Evolutionary conservation across 2,113 vertebrate genomes (phyloP).

Genomic region (Dromas ardeola): DNA sequence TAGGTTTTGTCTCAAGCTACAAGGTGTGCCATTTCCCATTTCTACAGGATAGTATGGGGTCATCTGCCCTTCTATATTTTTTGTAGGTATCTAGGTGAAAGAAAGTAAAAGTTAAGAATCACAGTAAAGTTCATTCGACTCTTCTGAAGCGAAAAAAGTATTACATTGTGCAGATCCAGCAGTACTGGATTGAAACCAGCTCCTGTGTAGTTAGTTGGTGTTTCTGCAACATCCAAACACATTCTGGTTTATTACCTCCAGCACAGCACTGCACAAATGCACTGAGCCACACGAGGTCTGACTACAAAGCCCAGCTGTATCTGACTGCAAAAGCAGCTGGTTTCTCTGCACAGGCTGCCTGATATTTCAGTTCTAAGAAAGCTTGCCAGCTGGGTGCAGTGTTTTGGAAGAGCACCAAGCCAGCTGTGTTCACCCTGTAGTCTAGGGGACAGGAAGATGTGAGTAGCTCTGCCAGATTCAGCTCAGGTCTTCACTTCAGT

Average conservation of each 20-base stretch:
- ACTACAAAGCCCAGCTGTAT: background rate
- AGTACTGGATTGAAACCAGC: background rate
- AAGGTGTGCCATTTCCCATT: constrained; percentile 95
- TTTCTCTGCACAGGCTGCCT: background rate
- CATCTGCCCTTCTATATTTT: constrained; percentile 98
- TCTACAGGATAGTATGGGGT: constrained; percentile 90
- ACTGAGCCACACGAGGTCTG: background rate
- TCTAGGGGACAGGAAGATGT: background rate
- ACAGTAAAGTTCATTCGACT: background rate
- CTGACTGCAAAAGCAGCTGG: background rate
- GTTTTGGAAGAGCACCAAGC: background rate
- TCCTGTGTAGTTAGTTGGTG: background rate
- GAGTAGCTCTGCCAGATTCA: background rate
- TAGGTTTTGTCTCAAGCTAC: constrained; percentile 86
- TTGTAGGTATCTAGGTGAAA: constrained; percentile 79
- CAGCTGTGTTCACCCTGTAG: background rate
- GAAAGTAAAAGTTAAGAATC: background rate
- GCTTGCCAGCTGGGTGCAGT: background rate
- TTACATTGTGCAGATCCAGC: background rate
- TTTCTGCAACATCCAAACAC: background rate
- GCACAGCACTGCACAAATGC: background rate
- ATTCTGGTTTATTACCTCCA: background rate
- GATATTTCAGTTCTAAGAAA: background rate
- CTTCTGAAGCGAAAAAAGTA: background rate
- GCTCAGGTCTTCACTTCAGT: background rate